phyloP scores from a whole-genome alignment of 1,140 invertebrate species.

The Calliphora vicina region DNA sequence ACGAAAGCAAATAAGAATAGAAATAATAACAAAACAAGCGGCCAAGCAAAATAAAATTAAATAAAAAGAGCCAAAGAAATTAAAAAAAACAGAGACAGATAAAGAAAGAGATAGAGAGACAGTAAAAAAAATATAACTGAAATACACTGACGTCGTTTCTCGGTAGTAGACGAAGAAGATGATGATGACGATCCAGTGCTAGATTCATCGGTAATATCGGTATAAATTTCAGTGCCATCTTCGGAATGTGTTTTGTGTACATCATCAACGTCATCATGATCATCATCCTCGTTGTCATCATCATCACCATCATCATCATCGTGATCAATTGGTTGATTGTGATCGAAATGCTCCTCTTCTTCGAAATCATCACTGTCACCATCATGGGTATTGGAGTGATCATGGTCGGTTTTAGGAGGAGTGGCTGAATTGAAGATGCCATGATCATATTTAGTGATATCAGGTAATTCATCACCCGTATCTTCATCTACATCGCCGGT shows the following conservation, averaged over 20 bases:
- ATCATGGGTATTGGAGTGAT: background rate
- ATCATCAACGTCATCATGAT: conserved; percentile 36
- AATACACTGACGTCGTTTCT: conserved; percentile 42
- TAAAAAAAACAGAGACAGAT: background rate
- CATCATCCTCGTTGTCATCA: background rate
- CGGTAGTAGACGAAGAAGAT: conserved; percentile 4
- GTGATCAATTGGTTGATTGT: conserved; percentile 17
- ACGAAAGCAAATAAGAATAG: too few relatives aligned
- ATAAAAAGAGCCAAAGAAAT: background rate
- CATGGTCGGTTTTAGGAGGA: background rate
- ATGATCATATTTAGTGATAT: conserved; percentile 26
- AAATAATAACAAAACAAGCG: background rate
- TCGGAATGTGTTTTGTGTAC: background rate
- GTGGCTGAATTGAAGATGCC: conserved; percentile 25
- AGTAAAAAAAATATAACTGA: conserved; percentile 36
- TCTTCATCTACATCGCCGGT: conserved; percentile 39
- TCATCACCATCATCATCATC: conserved; percentile 37
- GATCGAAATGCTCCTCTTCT: conserved; percentile 25
- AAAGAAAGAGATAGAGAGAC: conserved; percentile 17
- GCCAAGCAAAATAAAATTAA: background rate
- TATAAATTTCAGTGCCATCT: conserved; percentile 30
- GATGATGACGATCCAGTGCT: conserved; percentile 1
- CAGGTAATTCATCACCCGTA: conserved; percentile 22
- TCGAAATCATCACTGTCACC: conserved; percentile 3
- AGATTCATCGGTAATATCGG: conserved; percentile 29